Percentiles rank a stretch among this genome's conserved stretches.
phyloP scores from a whole-genome alignment of 2,888 invertebrate species.

The Lymantria monacha region DNA sequence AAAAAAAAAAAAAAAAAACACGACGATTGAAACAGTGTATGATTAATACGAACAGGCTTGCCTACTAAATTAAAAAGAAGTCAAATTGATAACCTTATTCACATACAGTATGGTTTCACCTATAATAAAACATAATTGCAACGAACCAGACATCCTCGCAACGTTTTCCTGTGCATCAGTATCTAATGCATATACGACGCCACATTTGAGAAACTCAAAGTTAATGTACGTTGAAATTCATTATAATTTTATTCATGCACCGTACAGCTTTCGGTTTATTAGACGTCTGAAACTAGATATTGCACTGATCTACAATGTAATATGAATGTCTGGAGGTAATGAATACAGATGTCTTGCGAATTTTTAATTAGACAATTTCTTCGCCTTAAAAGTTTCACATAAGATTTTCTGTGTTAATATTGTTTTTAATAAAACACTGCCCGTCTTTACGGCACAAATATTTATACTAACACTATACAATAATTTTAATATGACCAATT shows the following conservation, averaged over 20 bases:
- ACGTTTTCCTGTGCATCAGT: conserved; percentile 34
- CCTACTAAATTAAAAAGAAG: too few relatives aligned
- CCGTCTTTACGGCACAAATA: too few relatives aligned
- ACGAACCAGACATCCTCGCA: conserved; percentile 20
- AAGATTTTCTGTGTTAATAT: not conserved
- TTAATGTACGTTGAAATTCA: conserved; percentile 63
- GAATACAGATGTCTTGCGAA: conserved; percentile 25
- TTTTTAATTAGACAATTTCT: conserved; percentile 21
- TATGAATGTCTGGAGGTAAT: conserved; percentile 33
- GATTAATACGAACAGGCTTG: too few relatives aligned
- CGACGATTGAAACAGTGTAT: too few relatives aligned
- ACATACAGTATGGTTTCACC: not conserved
- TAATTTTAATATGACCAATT: too few relatives aligned
- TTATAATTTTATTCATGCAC: conserved; percentile 74
- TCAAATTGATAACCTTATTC: not conserved
- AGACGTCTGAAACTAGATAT: conserved; percentile 33
- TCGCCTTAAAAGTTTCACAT: not conserved
- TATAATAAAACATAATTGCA: conserved; percentile 16
- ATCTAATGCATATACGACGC: conserved; percentile 54
- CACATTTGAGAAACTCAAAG: conserved; percentile 57
- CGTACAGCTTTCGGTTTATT: conserved; percentile 50
- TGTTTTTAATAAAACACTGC: not conserved
- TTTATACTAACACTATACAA: too few relatives aligned
- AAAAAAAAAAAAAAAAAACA: too few relatives aligned
- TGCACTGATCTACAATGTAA: conserved; percentile 37